Base-by-base conservation (phyloP, 2,797 vertebrate genomes). In the Neosilurus hyrtlii region DNA sequence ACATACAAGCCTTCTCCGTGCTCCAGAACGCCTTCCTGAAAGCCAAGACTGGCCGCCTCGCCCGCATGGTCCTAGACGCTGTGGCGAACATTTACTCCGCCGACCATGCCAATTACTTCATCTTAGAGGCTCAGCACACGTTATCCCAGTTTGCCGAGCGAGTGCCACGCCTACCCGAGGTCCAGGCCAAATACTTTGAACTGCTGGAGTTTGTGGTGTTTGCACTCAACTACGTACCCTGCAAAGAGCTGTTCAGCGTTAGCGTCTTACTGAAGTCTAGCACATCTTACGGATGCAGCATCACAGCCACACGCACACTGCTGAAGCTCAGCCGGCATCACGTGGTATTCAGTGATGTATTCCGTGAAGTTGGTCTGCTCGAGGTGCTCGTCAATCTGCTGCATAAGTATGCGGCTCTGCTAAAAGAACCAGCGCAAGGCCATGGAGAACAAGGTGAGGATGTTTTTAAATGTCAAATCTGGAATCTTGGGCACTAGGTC, bases 181-280 rank as follows among this genome's bases (percentile, higher is more conserved):
- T 96, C 12, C 98, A 99, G 92, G 90, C 90, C 88, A 99, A 98
- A 88, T 99, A 98, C 93, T 99, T 99, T 49, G 97, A 98, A 90
- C 96, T 99, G 91, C 91, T 99, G 88, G 97, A 99, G 89, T 97
- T 99, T 49, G 96, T 99, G 0, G 96, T 99, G 83, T 99, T 99
- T 91, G 96, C 95, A 87, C 95, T 99, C 81, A 99, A 99, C 94
- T 99, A 99, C 85, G 96, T 99, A 37, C 98, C 98, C 10, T 99
- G 98, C 91, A 99, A 99, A 91, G 98, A 99, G 90, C 95, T 99
- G 82, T 99, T 99, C 91, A 97, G 97, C 18, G 96, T 99, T 84
- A 98, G 98, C 89, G 96, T 99, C 88, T 94, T 99, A 86, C 94
- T 99, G 80, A 99, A 99, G 87, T 95, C 97, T 11, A 97, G 96